Conservation (phyloP, 1,140 invertebrate species). For the Drosophila grimshawi region DNA sequence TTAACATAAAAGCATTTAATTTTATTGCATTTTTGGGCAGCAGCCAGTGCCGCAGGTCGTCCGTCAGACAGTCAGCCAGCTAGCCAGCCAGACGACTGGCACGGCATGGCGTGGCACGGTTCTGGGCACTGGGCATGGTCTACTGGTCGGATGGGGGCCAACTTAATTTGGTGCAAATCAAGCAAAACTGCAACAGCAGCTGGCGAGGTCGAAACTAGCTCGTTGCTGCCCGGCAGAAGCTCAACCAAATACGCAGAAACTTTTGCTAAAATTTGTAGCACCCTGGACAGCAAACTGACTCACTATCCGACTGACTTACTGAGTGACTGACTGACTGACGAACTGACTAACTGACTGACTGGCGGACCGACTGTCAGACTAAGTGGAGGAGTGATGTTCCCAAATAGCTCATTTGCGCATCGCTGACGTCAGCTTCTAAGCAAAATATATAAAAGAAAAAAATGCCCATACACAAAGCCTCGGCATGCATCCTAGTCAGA, state of each 20-base stretch:
- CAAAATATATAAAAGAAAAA: neutral
- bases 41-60: conserved; percentile 46
- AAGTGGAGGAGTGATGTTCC: conserved; percentile 17
- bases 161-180: conserved; percentile 80
- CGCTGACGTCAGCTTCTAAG: conserved; percentile 63
- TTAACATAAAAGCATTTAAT: conserved; percentile 82
- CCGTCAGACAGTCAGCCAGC: conserved; percentile 31
- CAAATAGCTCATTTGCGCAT: conserved; percentile 44
- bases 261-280: conserved; percentile 37
- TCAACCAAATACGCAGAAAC: conserved; percentile 33
- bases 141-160: conserved; percentile 61
- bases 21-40: conserved; percentile 81
- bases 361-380: neutral
- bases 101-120: conserved; percentile 41
- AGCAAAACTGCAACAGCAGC: conserved; percentile 78
- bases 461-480: conserved; percentile 11
- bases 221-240: conserved; percentile 9
- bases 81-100: conserved; percentile 21
- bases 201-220: conserved; percentile 37
- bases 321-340: neutral
- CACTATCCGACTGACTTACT: neutral
- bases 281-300: neutral
- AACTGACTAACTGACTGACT: neutral
- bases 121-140: conserved; percentile 53
- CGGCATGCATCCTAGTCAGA: conserved; percentile 40